These are phyloP conservation scores for Cephus pygmeus DNA, from an alignment of 2,888 invertebrate species.

Conservation along the genomic window DNA sequence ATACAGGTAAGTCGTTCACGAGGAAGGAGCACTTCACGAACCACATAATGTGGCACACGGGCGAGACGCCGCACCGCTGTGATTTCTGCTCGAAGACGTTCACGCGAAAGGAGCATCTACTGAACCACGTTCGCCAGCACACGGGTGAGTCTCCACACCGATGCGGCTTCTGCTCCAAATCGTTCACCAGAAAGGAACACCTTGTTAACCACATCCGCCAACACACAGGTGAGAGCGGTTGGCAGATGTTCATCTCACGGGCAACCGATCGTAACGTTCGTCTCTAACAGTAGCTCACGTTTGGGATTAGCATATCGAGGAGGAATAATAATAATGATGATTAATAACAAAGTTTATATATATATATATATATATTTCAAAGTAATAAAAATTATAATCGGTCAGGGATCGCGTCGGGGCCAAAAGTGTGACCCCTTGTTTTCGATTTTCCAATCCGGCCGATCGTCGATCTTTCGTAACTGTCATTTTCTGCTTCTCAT, in stretches of 20 bases:
- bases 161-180: conserved; percentile 87
- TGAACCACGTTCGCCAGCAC: conserved; percentile 83
- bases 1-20: conserved; percentile 79
- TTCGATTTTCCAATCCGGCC: neutral
- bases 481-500: neutral
- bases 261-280: conserved; percentile 49
- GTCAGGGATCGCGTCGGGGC: neutral
- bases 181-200: conserved; percentile 88
- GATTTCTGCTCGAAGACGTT: conserved; percentile 85
- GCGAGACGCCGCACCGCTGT: conserved; percentile 82
- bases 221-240: conserved; percentile 72
- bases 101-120: conserved; percentile 80
- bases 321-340: neutral
- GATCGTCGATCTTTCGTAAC: neutral
- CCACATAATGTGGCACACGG: conserved; percentile 90
- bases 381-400: neutral
- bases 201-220: conserved; percentile 87
- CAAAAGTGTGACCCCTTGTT: neutral
- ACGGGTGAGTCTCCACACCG: conserved; percentile 87
- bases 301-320: neutral
- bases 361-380: conserved; percentile 1
- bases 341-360: neutral
- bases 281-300: conserved; percentile 39
- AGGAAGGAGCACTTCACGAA: conserved; percentile 91
- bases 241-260: conserved; percentile 60